Evolutionary conservation across 2,113 vertebrate species (phyloP).

Genomic region (Fulmarus glacialis): DNA sequence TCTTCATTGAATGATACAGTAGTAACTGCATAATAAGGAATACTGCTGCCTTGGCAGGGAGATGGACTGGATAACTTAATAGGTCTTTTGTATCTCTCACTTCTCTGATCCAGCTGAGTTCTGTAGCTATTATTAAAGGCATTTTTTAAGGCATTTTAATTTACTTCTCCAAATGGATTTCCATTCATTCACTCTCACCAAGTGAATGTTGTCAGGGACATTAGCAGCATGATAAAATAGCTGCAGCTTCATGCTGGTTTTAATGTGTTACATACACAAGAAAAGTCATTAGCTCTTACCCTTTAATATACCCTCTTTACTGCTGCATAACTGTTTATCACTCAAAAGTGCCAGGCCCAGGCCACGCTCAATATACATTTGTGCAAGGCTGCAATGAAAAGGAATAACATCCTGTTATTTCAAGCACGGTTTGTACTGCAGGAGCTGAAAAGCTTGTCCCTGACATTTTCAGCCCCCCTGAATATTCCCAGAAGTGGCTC

Average conservation of each 20-base stretch:
- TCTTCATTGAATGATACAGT: not conserved
- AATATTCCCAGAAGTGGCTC: not conserved
- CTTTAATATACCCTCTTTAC: conserved; percentile 47
- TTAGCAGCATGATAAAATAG: conserved; percentile 60
- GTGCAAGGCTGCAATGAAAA: not conserved
- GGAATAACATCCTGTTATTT: not conserved
- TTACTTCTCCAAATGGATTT: conserved; percentile 62
- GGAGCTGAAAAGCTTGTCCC: not conserved
- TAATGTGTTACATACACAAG: conserved; percentile 31
- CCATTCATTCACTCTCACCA: conserved; percentile 51
- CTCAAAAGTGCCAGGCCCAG: conserved; percentile 10
- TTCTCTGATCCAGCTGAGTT: conserved; percentile 12
- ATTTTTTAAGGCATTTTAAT: conserved; percentile 72
- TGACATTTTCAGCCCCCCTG: not conserved
- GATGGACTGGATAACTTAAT: conserved; percentile 42
- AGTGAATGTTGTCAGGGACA: conserved; percentile 60
- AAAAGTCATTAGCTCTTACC: conserved; percentile 58
- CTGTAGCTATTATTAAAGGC: conserved; percentile 53
- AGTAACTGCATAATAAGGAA: not conserved
- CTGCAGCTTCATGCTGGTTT: conserved; percentile 49
- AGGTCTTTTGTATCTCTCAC: conserved; percentile 29
- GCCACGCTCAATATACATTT: not conserved
- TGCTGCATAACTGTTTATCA: conserved; percentile 43
- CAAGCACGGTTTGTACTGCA: not conserved
- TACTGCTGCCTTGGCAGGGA: not conserved